Evolutionary conservation across 2,113 vertebrate genomes (phyloP), one percentile per base, ranked within the genome.

Genomic region (Tautogolabrus adspersus): DNA sequence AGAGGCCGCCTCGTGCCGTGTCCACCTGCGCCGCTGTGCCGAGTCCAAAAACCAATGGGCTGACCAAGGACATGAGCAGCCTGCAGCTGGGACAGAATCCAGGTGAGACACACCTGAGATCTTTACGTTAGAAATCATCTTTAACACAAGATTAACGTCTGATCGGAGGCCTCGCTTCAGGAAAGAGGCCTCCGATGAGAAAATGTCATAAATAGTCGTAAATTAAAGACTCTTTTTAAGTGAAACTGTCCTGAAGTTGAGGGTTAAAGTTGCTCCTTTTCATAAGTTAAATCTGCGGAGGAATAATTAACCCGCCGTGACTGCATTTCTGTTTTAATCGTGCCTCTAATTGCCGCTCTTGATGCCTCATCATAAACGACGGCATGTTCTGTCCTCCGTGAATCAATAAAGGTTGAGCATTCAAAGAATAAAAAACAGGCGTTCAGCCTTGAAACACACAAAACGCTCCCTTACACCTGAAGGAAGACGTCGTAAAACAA

Each of bases 41-140:
- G 62, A 96, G 95, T 56, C 97, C 97, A 60, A 98, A 97, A 88
- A 96, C 96, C 79, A 99, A 99, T 0, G 98, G 98, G 34, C 94
- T 99, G 51, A 84, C 96, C 73, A 99, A 99, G 93, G 98, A 98
- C 90, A 94, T 99, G 96, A 99, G 96, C 93, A 94, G 93, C 89
- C 91, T 99, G 88, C 98, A 99, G 90, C 95, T 99, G 54, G 96
- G 96, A 0, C 95, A 95, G 0, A 93, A 91, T 72, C 92, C 96
- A 94, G 97, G 97, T 98, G 91, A 93, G 83, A 26, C 30, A 9
- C 7, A 26, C 15, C 9, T 47, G 22, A 64, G 8, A n/a, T n/a
- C n/a, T n/a, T n/a, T n/a, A n/a, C n/a, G n/a, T n/a, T n/a, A n/a
- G n/a, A n/a, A n/a, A n/a, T n/a, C n/a, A 10, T n/a, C 30, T 19